Evolutionary conservation across 2,797 vertebrate species (phyloP), one percentile per base, ranked within the genome.

Genomic region (Anolis apletophallus): DNA sequence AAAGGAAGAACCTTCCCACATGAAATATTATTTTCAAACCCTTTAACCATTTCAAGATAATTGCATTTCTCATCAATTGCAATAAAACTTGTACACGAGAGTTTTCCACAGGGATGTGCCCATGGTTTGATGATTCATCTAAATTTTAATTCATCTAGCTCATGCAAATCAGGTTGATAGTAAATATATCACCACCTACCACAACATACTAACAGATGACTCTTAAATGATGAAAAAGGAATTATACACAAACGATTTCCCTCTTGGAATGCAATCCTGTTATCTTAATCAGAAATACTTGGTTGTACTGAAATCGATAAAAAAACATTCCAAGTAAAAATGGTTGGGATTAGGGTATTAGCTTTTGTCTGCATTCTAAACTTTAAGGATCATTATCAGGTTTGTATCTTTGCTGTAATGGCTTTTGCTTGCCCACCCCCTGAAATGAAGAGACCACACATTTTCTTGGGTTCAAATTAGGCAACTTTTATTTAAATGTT

Each of bases 301-400:
- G 67, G 29, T 85, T 61, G 17, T 21, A 79, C 16, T 78, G 76
- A 78, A 85, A 85, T 69, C 52, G 32, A 59, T 59, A 82, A 40
- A 26, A 13, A 5, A 40, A 40, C n/a, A 67, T 68, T 81, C 32
- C n/a, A 72, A 71, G 71, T 26, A 69, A 69, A 75, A 14, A 19
- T 6, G 3, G 5, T 26, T 40, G 77, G 40, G n/a, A 87, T 54
- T 72, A 69, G 21, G 46, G 19, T 34, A 9, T 26, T 76, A 71
- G 64, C 36, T 85, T 10, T 46, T 46, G 29, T 73, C 14, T 23
- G 12, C 74, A 83, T 67, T 29, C 9, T 46, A 46, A 61, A 64
- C 29, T 26, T 69, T 26, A 36, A 7, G 26, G 1, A 52, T 32
- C n/a, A n/a, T 88, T 26, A 76, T 80, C 64, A 81, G 16, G 1